These are phyloP conservation scores for Cheirogaleus major DNA, from an alignment of 2,797 vertebrate species.

Conservation along the genomic window DNA sequence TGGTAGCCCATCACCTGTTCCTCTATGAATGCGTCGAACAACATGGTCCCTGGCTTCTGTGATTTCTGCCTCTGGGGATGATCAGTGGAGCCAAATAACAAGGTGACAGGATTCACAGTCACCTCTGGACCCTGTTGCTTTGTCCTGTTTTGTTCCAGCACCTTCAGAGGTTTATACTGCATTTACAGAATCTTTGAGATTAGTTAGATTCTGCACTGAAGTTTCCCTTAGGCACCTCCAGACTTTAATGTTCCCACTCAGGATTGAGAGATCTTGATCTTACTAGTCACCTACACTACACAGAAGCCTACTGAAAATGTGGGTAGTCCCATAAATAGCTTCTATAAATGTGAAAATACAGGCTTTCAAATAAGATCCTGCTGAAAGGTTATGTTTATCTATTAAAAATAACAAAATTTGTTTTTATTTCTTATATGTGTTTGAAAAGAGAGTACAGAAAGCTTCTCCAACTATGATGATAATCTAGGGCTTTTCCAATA, in stretches of 20 bases:
- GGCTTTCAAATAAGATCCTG: not conserved
- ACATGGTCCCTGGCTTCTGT: not conserved
- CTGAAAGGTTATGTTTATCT: not conserved
- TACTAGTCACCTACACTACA: not conserved
- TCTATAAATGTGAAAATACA: not conserved
- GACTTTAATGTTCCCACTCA: not conserved
- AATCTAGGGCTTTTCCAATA: not conserved
- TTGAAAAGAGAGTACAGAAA: not conserved
- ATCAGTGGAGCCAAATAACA: not conserved
- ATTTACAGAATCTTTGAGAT: not conserved
- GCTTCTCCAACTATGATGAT: not conserved
- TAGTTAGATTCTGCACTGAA: not conserved
- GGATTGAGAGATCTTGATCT: not conserved
- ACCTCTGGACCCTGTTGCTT: not conserved
- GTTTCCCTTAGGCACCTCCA: not conserved
- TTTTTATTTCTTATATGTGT: not conserved
- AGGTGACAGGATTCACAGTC: not conserved
- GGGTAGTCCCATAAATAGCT: not conserved
- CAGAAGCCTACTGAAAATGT: not conserved
- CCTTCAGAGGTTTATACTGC: not conserved
- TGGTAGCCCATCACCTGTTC: not conserved
- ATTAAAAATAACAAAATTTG: not conserved
- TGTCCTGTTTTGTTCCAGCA: not conserved
- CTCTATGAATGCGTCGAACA: not conserved
- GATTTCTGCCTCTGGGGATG: not conserved